Evolutionary conservation across 1,140 invertebrate genomes (phyloP), one percentile per base, ranked within the genome.

Genomic region (Drosophila virilis): DNA sequence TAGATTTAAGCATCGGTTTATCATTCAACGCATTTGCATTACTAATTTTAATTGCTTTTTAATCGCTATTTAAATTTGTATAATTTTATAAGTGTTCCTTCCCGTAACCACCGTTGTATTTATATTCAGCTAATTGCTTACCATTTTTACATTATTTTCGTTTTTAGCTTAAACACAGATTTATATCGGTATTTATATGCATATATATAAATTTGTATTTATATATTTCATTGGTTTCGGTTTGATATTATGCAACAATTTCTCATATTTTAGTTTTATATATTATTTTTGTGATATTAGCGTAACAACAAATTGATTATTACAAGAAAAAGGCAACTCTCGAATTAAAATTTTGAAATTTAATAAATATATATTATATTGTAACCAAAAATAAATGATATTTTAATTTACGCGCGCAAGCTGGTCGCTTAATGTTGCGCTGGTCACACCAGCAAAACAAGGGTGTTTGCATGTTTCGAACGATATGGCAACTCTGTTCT

Each of bases 211-310:
- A 74, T 73, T 66, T 77, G 57, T 71, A 70, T 66, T 61, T 68
- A 80, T 61, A 55, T 68, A 64, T 77, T 77, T 64, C 58, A 46
- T 40, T 78, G 77, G 80, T 90, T 89, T 90, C 42, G 80, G 80
- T 89, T 67, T 65, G 77, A 90, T 84, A 84, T 89, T 78, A 71
- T 58, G 54, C 55, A 65, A 57, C 42, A 42, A 48, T 50, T 62
- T 75, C 52, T 75, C 65, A 54, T 72, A 75, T 62, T 80, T 89
- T 83, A 80, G 62, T 89, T 88, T 86, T 72, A 89, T 89, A 89
- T 88, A 89, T 89, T 89, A 90, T 85, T 89, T 88, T 84, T 89
- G 85, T 89, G 84, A 89, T 89, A 89, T 89, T 89, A 89, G 84
- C 80, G 62, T 89, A 80, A 90, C 74, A 80, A 89, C 66, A 80